Evolutionary conservation across 2,113 vertebrate genomes (phyloP).

Genomic region (zebrafish (Danio rerio)): DNA sequence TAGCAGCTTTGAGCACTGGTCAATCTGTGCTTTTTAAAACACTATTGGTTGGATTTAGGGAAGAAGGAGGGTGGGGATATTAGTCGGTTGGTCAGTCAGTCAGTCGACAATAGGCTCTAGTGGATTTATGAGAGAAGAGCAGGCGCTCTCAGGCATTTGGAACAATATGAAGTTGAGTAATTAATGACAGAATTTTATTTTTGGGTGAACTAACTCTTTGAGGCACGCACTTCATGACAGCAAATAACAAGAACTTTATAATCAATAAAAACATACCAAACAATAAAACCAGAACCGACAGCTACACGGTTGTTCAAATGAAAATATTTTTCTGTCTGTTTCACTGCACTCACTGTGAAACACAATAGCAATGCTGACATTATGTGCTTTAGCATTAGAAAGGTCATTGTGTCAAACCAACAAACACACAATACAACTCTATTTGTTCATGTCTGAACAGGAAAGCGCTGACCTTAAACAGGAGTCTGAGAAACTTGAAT

Average conservation of each 20-base stretch:
- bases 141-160: too few relatives aligned
- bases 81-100: too few relatives aligned
- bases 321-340: background rate
- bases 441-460: constrained; percentile 32
- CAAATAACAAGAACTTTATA: background rate
- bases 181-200: too few relatives aligned
- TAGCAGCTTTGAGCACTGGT: too few relatives aligned
- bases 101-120: too few relatives aligned
- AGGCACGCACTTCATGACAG: background rate
- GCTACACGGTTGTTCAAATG: background rate
- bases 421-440: constrained; percentile 23
- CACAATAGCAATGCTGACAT: constrained; percentile 4
- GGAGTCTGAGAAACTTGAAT: background rate
- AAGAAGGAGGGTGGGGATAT: too few relatives aligned
- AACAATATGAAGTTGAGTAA: too few relatives aligned
- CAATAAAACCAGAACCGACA: background rate
- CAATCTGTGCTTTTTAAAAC: too few relatives aligned
- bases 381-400: constrained; percentile 1
- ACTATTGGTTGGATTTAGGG: too few relatives aligned
- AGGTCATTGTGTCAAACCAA: constrained; percentile 15
- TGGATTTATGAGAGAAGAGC: too few relatives aligned
- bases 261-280: background rate
- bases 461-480: constrained; percentile 20
- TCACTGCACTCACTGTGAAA: background rate
- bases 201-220: background rate